A percentile compares a stretch with the other conserved stretches of the same genome.
These are phyloP conservation scores for Spheniscus humboldti DNA, from an alignment of 2,797 vertebrate genomes.

Conservation along the genomic window DNA sequence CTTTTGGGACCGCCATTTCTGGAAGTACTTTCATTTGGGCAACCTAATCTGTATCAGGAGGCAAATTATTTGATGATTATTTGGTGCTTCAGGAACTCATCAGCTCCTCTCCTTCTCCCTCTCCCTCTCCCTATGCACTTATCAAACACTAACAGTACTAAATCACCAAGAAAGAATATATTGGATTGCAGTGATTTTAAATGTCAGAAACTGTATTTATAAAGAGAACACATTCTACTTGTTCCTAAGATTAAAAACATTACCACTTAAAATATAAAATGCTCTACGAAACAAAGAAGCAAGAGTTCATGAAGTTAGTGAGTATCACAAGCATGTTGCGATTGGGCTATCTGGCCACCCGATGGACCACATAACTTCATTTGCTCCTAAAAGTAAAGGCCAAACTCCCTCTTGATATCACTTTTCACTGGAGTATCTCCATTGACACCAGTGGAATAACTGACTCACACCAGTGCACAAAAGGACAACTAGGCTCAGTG, in stretches of 20 bases:
- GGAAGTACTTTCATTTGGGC: neutral
- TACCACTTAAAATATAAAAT: neutral
- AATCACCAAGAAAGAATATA: neutral
- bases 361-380: neutral
- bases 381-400: neutral
- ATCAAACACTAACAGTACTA: neutral
- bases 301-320: neutral
- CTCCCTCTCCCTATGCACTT: neutral
- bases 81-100: neutral
- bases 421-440: neutral
- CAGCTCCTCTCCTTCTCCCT: neutral
- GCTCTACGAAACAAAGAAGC: neutral
- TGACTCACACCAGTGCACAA: neutral
- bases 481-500: neutral
- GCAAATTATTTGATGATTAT: neutral
- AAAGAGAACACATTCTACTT: neutral
- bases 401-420: neutral
- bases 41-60: neutral
- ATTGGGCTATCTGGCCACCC: neutral
- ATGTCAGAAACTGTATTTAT: neutral
- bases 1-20: neutral
- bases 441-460: neutral
- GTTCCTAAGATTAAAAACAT: neutral
- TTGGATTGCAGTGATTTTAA: neutral
- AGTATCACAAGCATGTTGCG: neutral